Percentiles rank a stretch among this genome's conserved stretches.
Conservation (phyloP, 2,888 invertebrate genomes). For the Aphodius sticticus region DNA sequence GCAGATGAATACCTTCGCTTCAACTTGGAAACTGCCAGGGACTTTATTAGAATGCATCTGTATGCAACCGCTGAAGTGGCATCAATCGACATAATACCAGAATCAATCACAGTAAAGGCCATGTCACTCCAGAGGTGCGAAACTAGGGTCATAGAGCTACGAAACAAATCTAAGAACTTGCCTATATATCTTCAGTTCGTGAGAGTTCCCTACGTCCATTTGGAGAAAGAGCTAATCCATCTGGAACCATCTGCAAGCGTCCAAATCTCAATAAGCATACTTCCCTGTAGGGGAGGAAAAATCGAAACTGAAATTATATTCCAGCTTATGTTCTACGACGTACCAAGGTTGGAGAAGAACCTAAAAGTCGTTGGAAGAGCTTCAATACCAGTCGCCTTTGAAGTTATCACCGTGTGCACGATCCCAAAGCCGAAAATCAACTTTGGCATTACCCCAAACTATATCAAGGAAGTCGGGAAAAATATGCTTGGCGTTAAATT, state of each 20-base stretch:
- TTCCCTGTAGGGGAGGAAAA: neutral
- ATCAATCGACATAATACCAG: conserved; percentile 8
- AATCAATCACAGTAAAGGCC: neutral
- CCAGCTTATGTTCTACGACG: conserved; percentile 4
- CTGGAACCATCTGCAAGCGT: conserved; percentile 13
- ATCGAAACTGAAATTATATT: conserved; percentile 15
- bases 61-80: conserved; percentile 19
- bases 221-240: neutral
- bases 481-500: conserved; percentile 6
- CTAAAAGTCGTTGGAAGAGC: conserved; percentile 7
- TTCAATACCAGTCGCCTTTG: neutral
- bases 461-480: conserved; percentile 21
- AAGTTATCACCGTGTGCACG: neutral
- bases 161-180: conserved; percentile 10
- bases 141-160: conserved; percentile 10
- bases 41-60: conserved; percentile 11
- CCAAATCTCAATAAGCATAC: conserved; percentile 8
- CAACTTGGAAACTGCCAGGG: neutral
- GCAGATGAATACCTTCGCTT: neutral
- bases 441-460: conserved; percentile 11
- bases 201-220: neutral
- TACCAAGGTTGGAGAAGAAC: conserved; percentile 6
- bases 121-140: neutral
- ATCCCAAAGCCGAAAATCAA: conserved; percentile 15
- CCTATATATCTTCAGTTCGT: conserved; percentile 11